Conservation (phyloP, 2,888 invertebrate genomes). For the Dryomyza anilis region DNA sequence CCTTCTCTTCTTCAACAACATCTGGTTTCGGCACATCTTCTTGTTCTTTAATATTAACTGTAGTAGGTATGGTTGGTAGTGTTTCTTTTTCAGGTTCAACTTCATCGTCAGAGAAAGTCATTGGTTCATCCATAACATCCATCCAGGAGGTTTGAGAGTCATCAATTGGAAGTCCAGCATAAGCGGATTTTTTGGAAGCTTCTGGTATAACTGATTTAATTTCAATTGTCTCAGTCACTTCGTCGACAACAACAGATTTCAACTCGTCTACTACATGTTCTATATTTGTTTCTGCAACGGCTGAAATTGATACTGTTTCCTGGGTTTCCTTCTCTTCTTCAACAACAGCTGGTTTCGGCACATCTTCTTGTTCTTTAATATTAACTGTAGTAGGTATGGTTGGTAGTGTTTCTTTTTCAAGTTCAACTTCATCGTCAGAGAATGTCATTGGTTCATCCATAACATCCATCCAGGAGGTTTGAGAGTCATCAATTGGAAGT, state of each 20-base stretch:
- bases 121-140: constrained; percentile 51
- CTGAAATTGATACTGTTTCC: not conserved
- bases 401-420: constrained; percentile 45
- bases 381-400: constrained; percentile 44
- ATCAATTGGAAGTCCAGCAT: constrained; percentile 52
- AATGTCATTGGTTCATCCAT: constrained; percentile 52
- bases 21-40: not conserved
- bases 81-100: not conserved
- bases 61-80: not conserved
- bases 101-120: constrained; percentile 44
- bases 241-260: not conserved
- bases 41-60: not conserved
- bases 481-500: constrained; percentile 47
- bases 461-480: constrained; percentile 49
- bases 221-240: constrained; percentile 26
- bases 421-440: constrained; percentile 44
- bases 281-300: not conserved
- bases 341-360: not conserved
- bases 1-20: not conserved
- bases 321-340: not conserved
- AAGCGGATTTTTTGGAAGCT: constrained; percentile 28
- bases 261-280: constrained; percentile 21
- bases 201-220: constrained; percentile 16
- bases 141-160: constrained; percentile 52
- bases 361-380: not conserved